Percentiles rank a stretch among this genome's conserved stretches.
Conservation (phyloP, 2,888 invertebrate species). For the Carcina quercana region DNA sequence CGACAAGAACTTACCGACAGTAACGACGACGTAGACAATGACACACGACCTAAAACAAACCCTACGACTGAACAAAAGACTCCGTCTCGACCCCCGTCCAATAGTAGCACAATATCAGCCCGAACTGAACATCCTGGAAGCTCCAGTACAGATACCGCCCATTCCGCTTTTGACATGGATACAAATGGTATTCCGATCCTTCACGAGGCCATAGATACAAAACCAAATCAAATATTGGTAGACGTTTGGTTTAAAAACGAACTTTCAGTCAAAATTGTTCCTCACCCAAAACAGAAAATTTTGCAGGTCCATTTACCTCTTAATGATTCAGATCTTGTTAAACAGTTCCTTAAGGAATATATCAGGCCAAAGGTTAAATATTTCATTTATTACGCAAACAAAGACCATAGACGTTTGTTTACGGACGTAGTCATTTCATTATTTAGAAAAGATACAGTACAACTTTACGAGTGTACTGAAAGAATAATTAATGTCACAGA, state of each 20-base stretch:
- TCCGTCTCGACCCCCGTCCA: not conserved
- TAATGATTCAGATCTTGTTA: constrained; percentile 9
- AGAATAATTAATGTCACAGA: constrained; percentile 12
- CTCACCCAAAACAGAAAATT: constrained; percentile 8
- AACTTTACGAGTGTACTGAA: constrained; percentile 21
- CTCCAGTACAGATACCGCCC: not conserved
- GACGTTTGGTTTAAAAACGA: constrained; percentile 6
- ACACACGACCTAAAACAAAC: too few species aligned
- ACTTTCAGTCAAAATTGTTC: constrained; percentile 7
- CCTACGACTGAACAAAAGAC: not conserved
- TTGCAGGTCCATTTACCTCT: constrained; percentile 7
- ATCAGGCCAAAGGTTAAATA: constrained; percentile 9
- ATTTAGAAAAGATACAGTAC: constrained; percentile 16
- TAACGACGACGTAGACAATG: not conserved
- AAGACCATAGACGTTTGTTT: constrained; percentile 10
- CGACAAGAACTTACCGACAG: not conserved
- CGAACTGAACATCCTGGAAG: too few species aligned
- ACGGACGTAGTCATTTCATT: constrained; percentile 8
- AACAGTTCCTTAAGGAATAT: constrained; percentile 14
- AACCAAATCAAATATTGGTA: constrained; percentile 15
- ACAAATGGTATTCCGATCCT: constrained; percentile 8
- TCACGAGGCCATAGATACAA: constrained; percentile 12
- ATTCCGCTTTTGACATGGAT: constrained; percentile 3
- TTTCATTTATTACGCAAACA: constrained; percentile 18
- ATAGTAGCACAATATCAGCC: too few species aligned